Evolutionary conservation across 2,113 vertebrate genomes (phyloP).

Genomic region (Alligator sinensis): DNA sequence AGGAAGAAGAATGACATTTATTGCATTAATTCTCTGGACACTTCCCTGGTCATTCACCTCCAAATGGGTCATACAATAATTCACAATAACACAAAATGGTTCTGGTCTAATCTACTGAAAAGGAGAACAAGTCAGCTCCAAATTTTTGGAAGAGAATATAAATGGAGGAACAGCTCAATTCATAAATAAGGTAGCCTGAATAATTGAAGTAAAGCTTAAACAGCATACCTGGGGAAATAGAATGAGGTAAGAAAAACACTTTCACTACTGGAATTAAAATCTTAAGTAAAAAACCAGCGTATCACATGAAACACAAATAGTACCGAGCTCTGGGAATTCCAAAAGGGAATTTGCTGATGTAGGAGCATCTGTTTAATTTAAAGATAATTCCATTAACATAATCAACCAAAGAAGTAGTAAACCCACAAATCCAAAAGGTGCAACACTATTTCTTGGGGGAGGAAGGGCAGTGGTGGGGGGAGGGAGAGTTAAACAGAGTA

Average conservation of each 20-base stretch:
- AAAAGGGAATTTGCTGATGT: background rate
- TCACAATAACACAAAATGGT: background rate
- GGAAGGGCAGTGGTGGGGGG: too few relatives aligned
- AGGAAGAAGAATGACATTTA: background rate
- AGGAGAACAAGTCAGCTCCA: background rate
- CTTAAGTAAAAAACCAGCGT: background rate
- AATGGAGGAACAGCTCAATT: background rate
- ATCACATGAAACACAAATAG: background rate
- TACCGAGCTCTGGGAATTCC: background rate
- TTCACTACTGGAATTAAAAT: background rate
- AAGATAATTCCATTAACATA: background rate
- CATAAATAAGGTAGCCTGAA: background rate
- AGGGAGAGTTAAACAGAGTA: background rate
- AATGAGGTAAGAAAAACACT: background rate
- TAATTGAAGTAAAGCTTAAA: background rate
- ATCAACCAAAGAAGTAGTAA: background rate
- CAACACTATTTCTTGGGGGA: too few relatives aligned
- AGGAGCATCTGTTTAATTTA: background rate
- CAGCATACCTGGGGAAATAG: background rate
- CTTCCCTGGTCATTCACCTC: background rate
- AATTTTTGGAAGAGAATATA: background rate
- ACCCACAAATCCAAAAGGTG: background rate
- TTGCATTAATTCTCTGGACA: background rate
- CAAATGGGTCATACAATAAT: background rate
- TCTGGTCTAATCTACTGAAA: background rate